Base-by-base conservation (phyloP, 2,113 vertebrate species). In the Menidia beryllina region DNA sequence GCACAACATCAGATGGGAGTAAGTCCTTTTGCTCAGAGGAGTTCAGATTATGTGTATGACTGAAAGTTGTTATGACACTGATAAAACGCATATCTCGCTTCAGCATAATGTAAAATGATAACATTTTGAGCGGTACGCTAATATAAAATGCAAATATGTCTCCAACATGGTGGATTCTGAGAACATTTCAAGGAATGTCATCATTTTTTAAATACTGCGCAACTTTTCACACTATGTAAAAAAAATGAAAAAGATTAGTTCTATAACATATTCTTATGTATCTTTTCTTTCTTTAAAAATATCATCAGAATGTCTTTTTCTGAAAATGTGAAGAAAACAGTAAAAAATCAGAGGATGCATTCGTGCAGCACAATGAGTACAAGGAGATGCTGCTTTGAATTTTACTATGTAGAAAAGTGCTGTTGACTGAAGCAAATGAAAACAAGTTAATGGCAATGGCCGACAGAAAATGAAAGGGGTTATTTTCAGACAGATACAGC, bases 401-500 rank as follows among this genome's bases (percentile, higher is more conserved):
- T 60, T 54, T 12, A 45, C 17, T 30, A 45, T 39, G 30, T 1
- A 7, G 30, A 10, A 49, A 68, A n/a, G n/a, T 50, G 8, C 68
- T 64, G 43, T 48, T 66, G 36, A 60, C 41, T 76, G 50, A 30
- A 12, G 21, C 21, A 36, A 63, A 59, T 62, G 15, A 53, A 34
- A 52, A 56, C 13, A 64, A 66, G 38, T 56, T 53, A 54, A 69
- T 38, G 48, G 7, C 17, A 45, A 41, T 11, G 49, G 25, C 0
- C 63, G 10, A 24, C 48, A 59, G 51, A 43, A 67, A 47, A 51
- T 34, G 19, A 54, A 58, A 50, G 54, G n/a, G 10, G 26, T 59
- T 39, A 53, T 52, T 67, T 38, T 58, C 66, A 66, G 14, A 68
- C 36, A 74, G 65, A 19, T 60, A 45, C 45, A 7, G 11, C 38